phyloP scores from a whole-genome alignment of 2,797 vertebrate genomes.

The Oreonectes daqikongensis region DNA sequence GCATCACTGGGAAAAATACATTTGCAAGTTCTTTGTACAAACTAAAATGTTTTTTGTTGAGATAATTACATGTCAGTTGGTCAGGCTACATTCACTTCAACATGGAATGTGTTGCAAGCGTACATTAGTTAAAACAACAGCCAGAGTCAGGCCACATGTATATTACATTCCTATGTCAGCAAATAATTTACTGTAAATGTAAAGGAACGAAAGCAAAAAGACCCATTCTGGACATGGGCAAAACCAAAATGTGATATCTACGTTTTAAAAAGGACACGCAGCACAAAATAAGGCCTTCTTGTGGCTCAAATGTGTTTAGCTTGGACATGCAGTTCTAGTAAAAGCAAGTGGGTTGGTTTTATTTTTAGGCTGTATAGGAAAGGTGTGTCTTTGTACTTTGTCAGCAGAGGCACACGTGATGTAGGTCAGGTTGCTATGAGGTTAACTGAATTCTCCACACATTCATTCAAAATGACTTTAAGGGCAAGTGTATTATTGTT shows the following conservation, averaged over 20 bases:
- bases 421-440: slow-evolving; percentile 50
- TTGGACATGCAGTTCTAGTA: slow-evolving; percentile 53
- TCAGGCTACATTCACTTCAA: slow-evolving; percentile 4
- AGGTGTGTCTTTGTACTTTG: slow-evolving; percentile 69
- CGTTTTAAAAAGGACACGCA: slow-evolving; percentile 51
- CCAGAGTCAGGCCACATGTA: slow-evolving; percentile 5
- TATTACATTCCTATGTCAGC: slow-evolving; percentile 15
- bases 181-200: slow-evolving; percentile 19
- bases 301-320: slow-evolving; percentile 56
- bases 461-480: neutral
- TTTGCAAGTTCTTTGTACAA: slow-evolving; percentile 3
- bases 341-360: slow-evolving; percentile 54
- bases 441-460: slow-evolving; percentile 47
- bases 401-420: slow-evolving; percentile 61
- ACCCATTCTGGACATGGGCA: slow-evolving; percentile 39
- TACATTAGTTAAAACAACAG: slow-evolving; percentile 20
- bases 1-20: neutral
- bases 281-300: slow-evolving; percentile 51
- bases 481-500: neutral
- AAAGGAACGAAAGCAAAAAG: neutral
- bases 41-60: neutral
- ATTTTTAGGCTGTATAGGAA: slow-evolving; percentile 68
- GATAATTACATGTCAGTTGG: neutral
- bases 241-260: slow-evolving; percentile 45
- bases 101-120: neutral